Percentiles rank a stretch among this genome's conserved stretches.
These are phyloP conservation scores for Eptatretus burgeri DNA, from an alignment of 2,113 vertebrate species.

Conservation along the genomic window DNA sequence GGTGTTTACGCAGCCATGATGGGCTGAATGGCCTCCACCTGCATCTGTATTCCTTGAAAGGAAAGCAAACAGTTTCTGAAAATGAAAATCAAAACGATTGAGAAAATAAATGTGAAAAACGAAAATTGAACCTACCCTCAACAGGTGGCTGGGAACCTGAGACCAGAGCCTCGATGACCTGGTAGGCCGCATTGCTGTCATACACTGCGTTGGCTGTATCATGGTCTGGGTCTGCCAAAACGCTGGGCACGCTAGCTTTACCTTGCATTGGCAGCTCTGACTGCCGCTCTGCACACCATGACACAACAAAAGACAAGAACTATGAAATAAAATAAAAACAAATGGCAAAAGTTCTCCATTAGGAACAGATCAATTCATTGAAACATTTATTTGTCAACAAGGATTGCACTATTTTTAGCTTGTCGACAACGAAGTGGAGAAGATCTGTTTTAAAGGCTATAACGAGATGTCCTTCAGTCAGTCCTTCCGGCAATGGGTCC, in stretches of 20 bases:
- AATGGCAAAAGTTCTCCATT: too few species aligned
- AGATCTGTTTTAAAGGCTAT: neutral
- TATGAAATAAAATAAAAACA: constrained; percentile 8
- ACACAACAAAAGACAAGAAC: constrained; percentile 1
- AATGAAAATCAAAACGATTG: neutral
- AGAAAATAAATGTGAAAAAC: neutral
- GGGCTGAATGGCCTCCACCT: too few species aligned
- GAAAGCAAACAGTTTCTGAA: neutral
- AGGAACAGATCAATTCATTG: too few species aligned
- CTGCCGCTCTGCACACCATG: constrained; percentile 40
- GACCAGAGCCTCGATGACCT: constrained; percentile 81
- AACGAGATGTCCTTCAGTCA: neutral
- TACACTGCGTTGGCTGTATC: constrained; percentile 90
- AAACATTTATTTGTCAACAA: neutral
- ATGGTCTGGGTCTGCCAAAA: constrained; percentile 80
- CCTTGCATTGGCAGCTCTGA: constrained; percentile 86
- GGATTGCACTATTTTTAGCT: neutral
- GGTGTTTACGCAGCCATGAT: too few species aligned
- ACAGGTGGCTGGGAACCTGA: constrained; percentile 74
- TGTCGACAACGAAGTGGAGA: neutral
- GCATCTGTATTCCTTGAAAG: too few species aligned
- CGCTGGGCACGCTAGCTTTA: constrained; percentile 82
- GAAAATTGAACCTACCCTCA: constrained; percentile 39
- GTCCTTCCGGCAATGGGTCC: neutral
- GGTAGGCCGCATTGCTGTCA: constrained; percentile 81